These are phyloP conservation scores for Listronotus bonariensis DNA, from an alignment of 1,140 invertebrate species.

Conservation along the genomic window DNA sequence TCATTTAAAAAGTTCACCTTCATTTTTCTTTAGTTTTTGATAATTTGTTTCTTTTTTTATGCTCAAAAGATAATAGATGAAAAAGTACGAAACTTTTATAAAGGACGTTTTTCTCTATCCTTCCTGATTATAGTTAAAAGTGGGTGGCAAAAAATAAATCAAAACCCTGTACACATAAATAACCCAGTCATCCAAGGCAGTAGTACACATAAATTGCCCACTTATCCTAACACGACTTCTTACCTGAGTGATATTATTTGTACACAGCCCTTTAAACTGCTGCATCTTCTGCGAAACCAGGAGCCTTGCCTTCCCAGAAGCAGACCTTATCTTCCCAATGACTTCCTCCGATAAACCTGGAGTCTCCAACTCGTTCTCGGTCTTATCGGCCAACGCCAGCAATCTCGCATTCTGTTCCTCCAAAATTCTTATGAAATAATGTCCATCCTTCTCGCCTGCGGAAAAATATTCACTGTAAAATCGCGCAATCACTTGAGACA, in stretches of 20 bases:
- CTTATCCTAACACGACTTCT: too few species aligned
- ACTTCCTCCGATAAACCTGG: conserved; percentile 73
- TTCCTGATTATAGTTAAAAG: too few species aligned
- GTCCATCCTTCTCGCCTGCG: conserved; percentile 64
- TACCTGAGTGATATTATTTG: conserved; percentile 74
- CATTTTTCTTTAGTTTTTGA: too few species aligned
- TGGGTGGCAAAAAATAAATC: too few species aligned
- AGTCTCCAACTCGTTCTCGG: conserved; percentile 65
- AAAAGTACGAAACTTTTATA: too few species aligned
- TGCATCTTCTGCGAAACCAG: conserved; percentile 91
- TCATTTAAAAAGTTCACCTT: too few species aligned
- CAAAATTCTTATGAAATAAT: conserved; percentile 76
- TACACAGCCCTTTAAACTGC: conserved; percentile 86
- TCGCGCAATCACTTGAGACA: not conserved
- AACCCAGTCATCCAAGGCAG: too few species aligned
- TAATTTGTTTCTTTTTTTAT: too few species aligned
- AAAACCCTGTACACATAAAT: too few species aligned
- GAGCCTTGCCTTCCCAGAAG: conserved; percentile 88
- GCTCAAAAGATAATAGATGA: too few species aligned
- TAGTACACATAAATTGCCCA: too few species aligned
- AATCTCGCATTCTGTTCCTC: conserved; percentile 73
- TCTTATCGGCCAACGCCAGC: conserved; percentile 66
- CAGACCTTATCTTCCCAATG: conserved; percentile 80
- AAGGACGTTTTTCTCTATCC: too few species aligned
- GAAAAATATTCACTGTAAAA: conserved; percentile 15